Percentiles rank a stretch among this genome's conserved stretches.
phyloP scores from a whole-genome alignment of 2,113 vertebrate genomes.

The Nannospalax galili region DNA sequence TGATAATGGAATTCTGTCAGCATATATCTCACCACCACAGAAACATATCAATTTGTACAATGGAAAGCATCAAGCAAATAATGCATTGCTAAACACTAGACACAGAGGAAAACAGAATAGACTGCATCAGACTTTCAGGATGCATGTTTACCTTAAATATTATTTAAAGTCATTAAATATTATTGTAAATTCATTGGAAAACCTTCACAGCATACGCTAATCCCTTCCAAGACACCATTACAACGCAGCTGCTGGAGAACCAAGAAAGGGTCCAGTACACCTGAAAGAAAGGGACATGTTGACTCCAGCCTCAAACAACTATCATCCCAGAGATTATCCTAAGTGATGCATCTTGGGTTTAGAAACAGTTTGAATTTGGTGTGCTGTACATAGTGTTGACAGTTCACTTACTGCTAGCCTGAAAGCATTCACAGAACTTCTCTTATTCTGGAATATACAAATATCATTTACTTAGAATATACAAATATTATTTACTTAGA shows the following conservation, averaged over 20 bases:
- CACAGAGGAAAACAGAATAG: neutral
- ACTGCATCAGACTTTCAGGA: neutral
- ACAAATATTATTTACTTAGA: neutral
- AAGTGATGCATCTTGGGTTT: neutral
- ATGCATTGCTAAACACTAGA: neutral
- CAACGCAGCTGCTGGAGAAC: conserved; percentile 42
- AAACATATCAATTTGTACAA: conserved; percentile 53
- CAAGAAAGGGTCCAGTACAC: conserved; percentile 29
- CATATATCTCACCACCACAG: conserved; percentile 60
- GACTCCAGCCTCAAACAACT: neutral
- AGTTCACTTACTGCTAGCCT: neutral
- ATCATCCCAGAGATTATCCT: neutral
- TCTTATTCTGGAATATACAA: neutral
- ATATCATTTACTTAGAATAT: neutral
- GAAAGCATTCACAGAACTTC: neutral
- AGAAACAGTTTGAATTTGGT: neutral
- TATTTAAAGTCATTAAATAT: conserved; percentile 71
- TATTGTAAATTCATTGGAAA: too few relatives aligned
- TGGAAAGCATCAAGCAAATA: conserved; percentile 28
- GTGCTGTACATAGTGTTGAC: neutral
- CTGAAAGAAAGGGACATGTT: neutral
- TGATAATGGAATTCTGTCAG: conserved; percentile 65
- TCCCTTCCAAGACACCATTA: conserved; percentile 59
- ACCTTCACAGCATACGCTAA: conserved; percentile 32
- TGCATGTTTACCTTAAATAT: conserved; percentile 60